Base-by-base conservation (phyloP, 2,888 invertebrate species). In the Eupithecia centaureata region DNA sequence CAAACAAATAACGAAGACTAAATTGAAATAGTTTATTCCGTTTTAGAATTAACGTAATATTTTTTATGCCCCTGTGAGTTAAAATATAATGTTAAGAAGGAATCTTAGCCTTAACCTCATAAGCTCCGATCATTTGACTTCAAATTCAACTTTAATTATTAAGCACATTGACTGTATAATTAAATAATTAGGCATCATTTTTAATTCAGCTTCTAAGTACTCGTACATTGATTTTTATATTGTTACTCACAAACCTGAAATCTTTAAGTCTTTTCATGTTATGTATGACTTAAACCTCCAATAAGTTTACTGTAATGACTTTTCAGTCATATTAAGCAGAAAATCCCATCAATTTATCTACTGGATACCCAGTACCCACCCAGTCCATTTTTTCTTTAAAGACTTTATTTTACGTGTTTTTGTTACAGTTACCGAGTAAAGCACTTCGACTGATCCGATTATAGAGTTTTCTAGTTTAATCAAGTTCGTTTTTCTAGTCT, bases 401-500 rank as follows among this genome's bases (percentile, higher is more conserved):
- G 61, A 65, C 54, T 51, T 52, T 4, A 56, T 30, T 52, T 38
- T 28, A 52, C 38, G 22, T 33, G 63, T 32, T 63, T 52, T 18
- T 52, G 28, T 52, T 52, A 30, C 54, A 28, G 22, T 56, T 42
- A 60, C 60, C 54, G n/a, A 54, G 65, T 27, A 52, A 54, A 65
- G 60, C 60, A 59, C 52, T 60, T n/a, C 51, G 65, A 35, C 52
- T 38, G 28, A 59, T 28, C 60, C 56, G 54, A 61, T 61, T 32
- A 13, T 25, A 54, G 5, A 5, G 28, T 52, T 52, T 52, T 52
- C 27, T 25, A 27, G 8, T 5, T 13, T 8, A 18, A 22, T 47
- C 13, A 13, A 25, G 0, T 12, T n/a, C n/a, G n/a, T n/a, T n/a
- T n/a, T n/a, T n/a, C n/a, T n/a, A n/a, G 47, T 22, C 12, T 4